Evolutionary conservation across 2,113 vertebrate genomes (phyloP).

Genomic region (Gorsachius goisagi): DNA sequence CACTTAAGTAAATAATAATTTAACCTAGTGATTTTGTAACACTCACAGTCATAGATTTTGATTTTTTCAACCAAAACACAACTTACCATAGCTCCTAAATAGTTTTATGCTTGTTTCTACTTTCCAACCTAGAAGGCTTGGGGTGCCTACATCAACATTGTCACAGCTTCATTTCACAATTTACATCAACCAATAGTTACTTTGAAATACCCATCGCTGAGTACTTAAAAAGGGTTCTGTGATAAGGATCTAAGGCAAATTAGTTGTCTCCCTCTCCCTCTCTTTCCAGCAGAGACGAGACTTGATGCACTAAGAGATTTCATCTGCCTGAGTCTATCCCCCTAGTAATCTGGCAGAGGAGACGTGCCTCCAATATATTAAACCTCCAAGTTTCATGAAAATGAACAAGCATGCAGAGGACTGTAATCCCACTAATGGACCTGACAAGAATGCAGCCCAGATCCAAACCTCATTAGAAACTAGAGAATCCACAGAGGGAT

Average conservation of each 20-base stretch:
- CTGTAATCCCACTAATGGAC: neutral
- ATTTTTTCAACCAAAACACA: neutral
- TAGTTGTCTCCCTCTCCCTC: neutral
- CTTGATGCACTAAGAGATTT: neutral
- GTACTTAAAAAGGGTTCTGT: neutral
- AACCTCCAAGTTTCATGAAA: neutral
- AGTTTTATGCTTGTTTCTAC: neutral
- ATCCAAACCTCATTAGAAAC: neutral
- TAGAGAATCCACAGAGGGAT: neutral
- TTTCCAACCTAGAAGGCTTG: neutral
- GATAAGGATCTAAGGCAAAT: neutral
- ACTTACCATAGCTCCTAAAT: neutral
- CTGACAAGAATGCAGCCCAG: neutral
- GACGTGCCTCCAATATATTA: neutral
- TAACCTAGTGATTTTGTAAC: neutral
- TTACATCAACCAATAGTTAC: neutral
- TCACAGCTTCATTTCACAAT: neutral
- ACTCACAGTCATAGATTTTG: neutral
- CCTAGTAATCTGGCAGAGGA: neutral
- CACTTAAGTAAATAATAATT: neutral
- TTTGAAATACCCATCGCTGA: neutral
- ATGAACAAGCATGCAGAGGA: neutral
- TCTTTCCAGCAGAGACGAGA: neutral
- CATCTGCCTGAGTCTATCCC: neutral
- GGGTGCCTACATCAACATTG: neutral